Evolutionary conservation across 2,797 vertebrate genomes (phyloP), one percentile per base, ranked within the genome.

Genomic region (Bovichtus variegatus): DNA sequence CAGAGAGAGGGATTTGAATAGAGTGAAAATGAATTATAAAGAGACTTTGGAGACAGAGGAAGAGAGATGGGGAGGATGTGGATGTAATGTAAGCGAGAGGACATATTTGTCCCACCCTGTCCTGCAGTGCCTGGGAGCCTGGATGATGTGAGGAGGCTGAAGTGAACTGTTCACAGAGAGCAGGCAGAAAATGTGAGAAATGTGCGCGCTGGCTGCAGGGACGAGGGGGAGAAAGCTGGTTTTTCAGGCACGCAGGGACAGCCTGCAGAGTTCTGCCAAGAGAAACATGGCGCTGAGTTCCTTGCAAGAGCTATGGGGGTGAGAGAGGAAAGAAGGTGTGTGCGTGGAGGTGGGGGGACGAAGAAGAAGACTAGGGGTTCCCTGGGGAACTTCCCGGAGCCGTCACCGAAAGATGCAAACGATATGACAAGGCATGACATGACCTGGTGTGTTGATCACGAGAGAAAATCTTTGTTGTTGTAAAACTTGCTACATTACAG

Each of bases 141-240:
- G 75, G 76, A 75, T 85, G 86, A 84, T 88, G 85, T 85, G 81
- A 84, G 80, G 86, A 89, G 85, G 80, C 87, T 83, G 75, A 75
- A 87, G 81, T 82, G 81, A 88, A 85, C 79, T 81, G 88, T 87
- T 92, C 85, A 78, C 88, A 90, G 83, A 92, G 90, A 90, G 89
- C 89, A 88, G 81, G 90, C 91, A 93, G 94, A 94, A 94, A 94
- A 96, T 95, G 91, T 94, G 92, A 95, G 94, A 95, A 95, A 95
- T 95, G 93, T 92, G 89, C 86, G 25, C 80, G 64, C 93, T 94
- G 94, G 94, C 93, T 87, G 91, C 88, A 69, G 89, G 88, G 92
- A 91, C 80, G 87, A 91, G 89, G 87, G 91, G 88, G 92, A 92
- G 93, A 91, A 84, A 69, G 81, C 88, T 90, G 93, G 90, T 90